These are phyloP conservation scores for Synanthedon myopaeformis DNA, from an alignment of 2,888 invertebrate genomes.

Conservation along the genomic window DNA sequence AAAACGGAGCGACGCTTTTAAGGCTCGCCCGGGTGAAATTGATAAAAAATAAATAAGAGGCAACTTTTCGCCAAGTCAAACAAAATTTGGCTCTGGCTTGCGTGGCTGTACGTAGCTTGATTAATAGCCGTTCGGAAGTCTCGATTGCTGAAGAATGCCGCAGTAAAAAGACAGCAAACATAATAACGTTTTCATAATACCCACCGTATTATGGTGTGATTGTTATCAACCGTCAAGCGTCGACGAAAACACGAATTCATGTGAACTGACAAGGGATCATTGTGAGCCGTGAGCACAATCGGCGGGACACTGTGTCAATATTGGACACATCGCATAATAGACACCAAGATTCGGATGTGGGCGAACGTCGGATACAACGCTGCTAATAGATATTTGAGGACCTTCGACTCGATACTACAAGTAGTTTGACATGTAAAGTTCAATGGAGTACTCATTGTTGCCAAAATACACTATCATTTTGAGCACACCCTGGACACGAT, in stretches of 20 bases:
- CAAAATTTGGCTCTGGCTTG: conserved; percentile 47
- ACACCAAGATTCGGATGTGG: conserved; percentile 42
- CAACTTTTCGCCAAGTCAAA: conserved; percentile 61
- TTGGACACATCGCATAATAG: conserved; percentile 47
- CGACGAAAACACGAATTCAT: conserved; percentile 38
- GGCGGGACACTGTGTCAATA: conserved; percentile 59
- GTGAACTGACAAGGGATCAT: conserved; percentile 51
- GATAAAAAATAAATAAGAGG: conserved; percentile 68
- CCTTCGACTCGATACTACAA: conserved; percentile 30
- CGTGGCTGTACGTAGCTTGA: conserved; percentile 35
- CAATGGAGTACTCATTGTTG: neutral
- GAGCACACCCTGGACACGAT: neutral
- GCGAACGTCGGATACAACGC: conserved; percentile 31
- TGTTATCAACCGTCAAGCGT: conserved; percentile 7
- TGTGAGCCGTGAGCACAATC: conserved; percentile 39
- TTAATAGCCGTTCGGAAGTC: conserved; percentile 40
- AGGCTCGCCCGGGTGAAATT: conserved; percentile 55
- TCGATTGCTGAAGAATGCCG: neutral
- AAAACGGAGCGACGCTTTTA: conserved; percentile 63
- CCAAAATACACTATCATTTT: neutral
- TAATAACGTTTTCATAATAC: conserved; percentile 1
- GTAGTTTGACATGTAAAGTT: conserved; percentile 13
- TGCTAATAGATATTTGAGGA: conserved; percentile 44
- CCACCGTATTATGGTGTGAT: neutral
- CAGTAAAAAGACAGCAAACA: neutral